Evolutionary conservation across 2,113 vertebrate genomes (phyloP), one percentile per base, ranked within the genome.

Genomic region (Octodon degus): DNA sequence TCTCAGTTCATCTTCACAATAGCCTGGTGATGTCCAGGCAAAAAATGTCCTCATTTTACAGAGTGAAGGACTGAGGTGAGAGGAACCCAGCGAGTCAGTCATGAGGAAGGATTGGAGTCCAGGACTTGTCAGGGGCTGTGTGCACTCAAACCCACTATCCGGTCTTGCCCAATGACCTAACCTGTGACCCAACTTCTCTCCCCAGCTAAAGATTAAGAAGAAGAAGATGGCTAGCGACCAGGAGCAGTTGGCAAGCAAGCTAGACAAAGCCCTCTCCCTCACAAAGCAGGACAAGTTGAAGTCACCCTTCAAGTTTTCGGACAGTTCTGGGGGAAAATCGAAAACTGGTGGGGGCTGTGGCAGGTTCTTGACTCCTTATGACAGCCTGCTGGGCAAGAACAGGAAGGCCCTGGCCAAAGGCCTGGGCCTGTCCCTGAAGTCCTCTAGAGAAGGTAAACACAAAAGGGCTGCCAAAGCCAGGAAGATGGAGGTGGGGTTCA

Each of bases 221-320:
- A 99, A 98, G 97, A 98, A 99, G 67, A 97, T 99, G 60, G 98
- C 99, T 88, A 99, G 99, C 0, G 99, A 99, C 98, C 99, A 99
- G 97, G 99, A 99, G 97, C 99, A 99, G 97, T 93, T 99, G 98
- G 99, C 99, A 19, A 99, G 98, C 76, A 99, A 99, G 98, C 99
- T 99, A 3, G 99, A 99, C 98, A 99, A 99, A 94, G 99, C 99
- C 37, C 98, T 99, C 9, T 99, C 99, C 0, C 99, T 99, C 95
- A 99, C 99, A 37, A 99, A 99, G 97, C 99, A 99, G 94, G 97
- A 99, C 98, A 99, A 99, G 9, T 95, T 99, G 81, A 98, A 99
- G 72, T 98, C 99, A 8, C 98, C 99, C 55, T 99, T 99, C 98
- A 99, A 99, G 97, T 99, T 99, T 96, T 90, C 98, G 0, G 99